Evolutionary conservation across 2,113 vertebrate species (phyloP).

Genomic region (Burhinus oedicnemus): DNA sequence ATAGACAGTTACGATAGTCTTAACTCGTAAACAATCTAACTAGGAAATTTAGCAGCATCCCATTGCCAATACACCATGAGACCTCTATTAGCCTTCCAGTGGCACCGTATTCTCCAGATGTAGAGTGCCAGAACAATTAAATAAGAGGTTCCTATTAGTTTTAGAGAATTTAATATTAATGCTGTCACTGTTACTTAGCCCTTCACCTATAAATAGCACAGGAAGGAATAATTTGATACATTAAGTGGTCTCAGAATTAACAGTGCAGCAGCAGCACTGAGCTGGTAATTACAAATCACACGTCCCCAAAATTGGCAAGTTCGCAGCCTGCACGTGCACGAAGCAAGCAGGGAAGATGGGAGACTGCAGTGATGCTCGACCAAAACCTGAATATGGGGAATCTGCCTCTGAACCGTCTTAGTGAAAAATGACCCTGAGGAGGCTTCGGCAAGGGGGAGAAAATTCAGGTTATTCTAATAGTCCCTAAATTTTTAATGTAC

Average conservation of each 20-base stretch:
- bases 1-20: not conserved
- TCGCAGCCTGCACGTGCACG: not conserved
- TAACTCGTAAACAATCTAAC: not conserved
- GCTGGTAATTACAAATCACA: conserved; percentile 31
- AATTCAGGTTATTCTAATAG: not conserved
- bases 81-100: not conserved
- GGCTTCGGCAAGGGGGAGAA: not conserved
- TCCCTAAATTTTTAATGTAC: not conserved
- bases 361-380: not conserved
- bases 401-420: not conserved
- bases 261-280: conserved; percentile 2
- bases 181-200: not conserved
- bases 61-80: not conserved
- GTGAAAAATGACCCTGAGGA: not conserved
- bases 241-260: conserved; percentile 37
- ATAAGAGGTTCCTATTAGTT: conserved; percentile 3
- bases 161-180: conserved; percentile 37
- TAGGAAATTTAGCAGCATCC: not conserved
- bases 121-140: conserved; percentile 34
- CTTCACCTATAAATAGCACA: conserved; percentile 23
- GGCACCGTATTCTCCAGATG: not conserved
- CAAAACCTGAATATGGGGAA: not conserved
- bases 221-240: conserved; percentile 11
- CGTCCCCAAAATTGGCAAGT: not conserved
- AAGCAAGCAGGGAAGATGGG: not conserved